These are phyloP conservation scores for Paramisgurnus dabryanus DNA, from an alignment of 2,113 vertebrate species.

Conservation along the genomic window DNA sequence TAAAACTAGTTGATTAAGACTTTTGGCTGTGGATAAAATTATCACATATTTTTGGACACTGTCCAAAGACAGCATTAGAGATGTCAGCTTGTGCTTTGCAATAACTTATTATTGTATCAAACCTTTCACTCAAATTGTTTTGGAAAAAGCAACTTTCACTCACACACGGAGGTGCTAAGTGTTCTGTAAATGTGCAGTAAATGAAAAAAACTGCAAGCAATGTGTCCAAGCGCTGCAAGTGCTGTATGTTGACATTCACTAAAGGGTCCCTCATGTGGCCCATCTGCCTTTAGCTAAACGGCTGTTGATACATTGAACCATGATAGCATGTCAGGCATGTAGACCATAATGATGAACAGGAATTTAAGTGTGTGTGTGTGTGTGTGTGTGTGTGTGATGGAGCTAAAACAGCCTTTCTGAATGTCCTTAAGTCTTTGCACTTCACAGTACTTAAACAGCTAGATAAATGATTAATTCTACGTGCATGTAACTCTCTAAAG, in stretches of 20 bases:
- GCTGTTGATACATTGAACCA: background rate
- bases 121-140: background rate
- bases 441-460: background rate
- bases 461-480: background rate
- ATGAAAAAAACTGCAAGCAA: background rate
- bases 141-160: background rate
- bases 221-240: background rate
- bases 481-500: background rate
- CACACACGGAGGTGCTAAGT: background rate
- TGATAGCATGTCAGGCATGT: background rate
- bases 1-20: constrained; percentile 11
- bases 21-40: background rate
- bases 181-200: background rate
- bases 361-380: background rate
- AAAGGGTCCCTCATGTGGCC: background rate
- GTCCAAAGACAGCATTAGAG: background rate
- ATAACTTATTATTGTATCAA: too few species aligned
- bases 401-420: background rate
- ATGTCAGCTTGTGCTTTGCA: background rate
- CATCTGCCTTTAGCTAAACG: background rate
- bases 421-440: background rate
- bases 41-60: too few species aligned
- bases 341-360: background rate
- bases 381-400: background rate
- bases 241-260: background rate